These are phyloP conservation scores for Erebia ligea DNA, from an alignment of 2,888 invertebrate genomes.

Conservation along the genomic window DNA sequence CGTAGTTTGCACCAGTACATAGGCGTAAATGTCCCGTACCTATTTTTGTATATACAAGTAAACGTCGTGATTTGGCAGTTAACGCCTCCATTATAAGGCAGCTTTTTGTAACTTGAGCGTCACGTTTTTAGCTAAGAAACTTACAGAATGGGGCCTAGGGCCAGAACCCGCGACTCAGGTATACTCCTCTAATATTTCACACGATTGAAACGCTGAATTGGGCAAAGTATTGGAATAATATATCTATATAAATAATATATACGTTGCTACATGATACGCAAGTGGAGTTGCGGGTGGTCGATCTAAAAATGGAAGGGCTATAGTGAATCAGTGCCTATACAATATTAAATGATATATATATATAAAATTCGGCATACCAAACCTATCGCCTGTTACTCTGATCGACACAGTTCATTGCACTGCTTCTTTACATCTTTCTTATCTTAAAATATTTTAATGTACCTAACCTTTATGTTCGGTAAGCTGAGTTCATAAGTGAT, in stretches of 20 bases:
- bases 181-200: too few species aligned
- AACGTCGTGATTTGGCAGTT: too few species aligned
- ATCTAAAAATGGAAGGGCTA: constrained; percentile 13
- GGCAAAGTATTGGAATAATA: too few species aligned
- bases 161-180: too few species aligned
- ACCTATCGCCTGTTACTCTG: background rate
- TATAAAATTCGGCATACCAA: constrained; percentile 8
- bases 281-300: constrained; percentile 5
- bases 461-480: constrained; percentile 4
- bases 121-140: too few species aligned
- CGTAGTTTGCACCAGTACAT: too few species aligned
- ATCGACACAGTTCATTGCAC: constrained; percentile 4
- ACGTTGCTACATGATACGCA: background rate
- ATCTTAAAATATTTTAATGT: constrained; percentile 21
- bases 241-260: background rate
- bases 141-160: too few species aligned
- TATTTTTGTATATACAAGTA: too few species aligned
- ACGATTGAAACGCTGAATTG: too few species aligned
- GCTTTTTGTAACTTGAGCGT: too few species aligned
- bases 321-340: background rate
- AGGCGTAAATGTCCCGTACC: too few species aligned
- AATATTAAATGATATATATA: background rate
- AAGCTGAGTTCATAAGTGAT: constrained; percentile 6
- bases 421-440: constrained; percentile 11
- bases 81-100: too few species aligned